These are phyloP conservation scores for Drosophila mojavensis DNA, from an alignment of 1,140 invertebrate species.

Conservation along the genomic window DNA sequence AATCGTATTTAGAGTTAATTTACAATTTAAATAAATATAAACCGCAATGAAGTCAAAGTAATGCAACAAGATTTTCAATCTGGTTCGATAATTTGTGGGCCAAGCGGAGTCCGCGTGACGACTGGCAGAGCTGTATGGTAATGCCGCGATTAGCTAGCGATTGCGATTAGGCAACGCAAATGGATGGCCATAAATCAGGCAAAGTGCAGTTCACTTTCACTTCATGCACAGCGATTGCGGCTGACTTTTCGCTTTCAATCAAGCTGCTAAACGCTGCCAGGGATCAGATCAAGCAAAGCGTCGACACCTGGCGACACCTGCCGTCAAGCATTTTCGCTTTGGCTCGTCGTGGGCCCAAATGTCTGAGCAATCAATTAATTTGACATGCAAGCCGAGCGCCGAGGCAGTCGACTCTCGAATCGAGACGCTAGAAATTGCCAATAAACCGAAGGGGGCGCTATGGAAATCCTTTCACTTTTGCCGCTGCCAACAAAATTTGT, in stretches of 20 bases:
- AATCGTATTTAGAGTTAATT: too few species aligned
- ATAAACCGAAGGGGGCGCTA: conserved; percentile 38
- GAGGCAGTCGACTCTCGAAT: conserved; percentile 16
- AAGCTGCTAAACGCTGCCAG: conserved; percentile 18
- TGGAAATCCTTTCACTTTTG: conserved; percentile 74
- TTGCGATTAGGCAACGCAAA: conserved; percentile 45
- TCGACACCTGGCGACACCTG: conserved; percentile 60
- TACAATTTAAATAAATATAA: too few species aligned
- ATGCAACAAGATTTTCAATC: neutral
- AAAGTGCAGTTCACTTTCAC: conserved; percentile 59
- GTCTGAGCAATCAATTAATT: conserved; percentile 69
- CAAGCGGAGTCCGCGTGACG: conserved; percentile 31
- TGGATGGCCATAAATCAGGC: conserved; percentile 54
- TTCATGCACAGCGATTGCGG: conserved; percentile 30
- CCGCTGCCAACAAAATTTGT: conserved; percentile 66
- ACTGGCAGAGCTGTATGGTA: conserved; percentile 56
- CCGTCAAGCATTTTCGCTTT: conserved; percentile 34
- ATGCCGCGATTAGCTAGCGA: conserved; percentile 52
- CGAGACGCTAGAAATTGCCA: conserved; percentile 40
- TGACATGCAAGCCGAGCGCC: conserved; percentile 62
- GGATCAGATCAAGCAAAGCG: conserved; percentile 39
- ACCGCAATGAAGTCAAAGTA: too few species aligned
- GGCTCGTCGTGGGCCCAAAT: conserved; percentile 44
- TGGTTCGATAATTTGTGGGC: conserved; percentile 27
- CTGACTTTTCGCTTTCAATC: conserved; percentile 65